Percentiles rank a stretch among this genome's conserved stretches.
Evolutionary conservation across 2,797 vertebrate species (phyloP).

Genomic region (Ispidina picta): DNA sequence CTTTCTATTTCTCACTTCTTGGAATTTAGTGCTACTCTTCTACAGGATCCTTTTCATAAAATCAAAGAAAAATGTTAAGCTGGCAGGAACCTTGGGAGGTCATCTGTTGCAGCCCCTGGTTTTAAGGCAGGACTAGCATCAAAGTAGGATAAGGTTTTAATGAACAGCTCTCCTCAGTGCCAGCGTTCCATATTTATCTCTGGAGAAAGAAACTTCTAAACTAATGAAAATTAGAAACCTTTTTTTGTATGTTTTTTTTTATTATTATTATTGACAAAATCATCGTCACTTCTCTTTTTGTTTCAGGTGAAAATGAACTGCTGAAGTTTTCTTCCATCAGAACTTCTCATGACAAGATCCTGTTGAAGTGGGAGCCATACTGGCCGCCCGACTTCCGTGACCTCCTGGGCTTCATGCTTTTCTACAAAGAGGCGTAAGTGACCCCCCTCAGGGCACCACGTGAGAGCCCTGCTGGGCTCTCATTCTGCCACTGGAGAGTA

Average conservation of each 20-base stretch:
- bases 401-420: constrained; percentile 95
- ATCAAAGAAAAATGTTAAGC: neutral
- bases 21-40: neutral
- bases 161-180: neutral
- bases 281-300: neutral
- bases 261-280: neutral
- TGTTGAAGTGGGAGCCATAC: constrained; percentile 90
- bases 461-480: neutral
- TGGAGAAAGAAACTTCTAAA: neutral
- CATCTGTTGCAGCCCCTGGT: neutral
- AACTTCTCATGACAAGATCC: constrained; percentile 85
- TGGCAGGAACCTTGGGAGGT: neutral
- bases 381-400: constrained; percentile 95
- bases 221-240: neutral
- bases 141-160: neutral
- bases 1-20: neutral
- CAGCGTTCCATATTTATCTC: neutral
- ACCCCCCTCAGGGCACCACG: fast-evolving
- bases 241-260: neutral
- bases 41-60: neutral
- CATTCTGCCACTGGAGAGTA: neutral
- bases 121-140: neutral
- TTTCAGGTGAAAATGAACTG: constrained; percentile 89
- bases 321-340: constrained; percentile 87
- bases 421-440: constrained; percentile 98